Base-by-base conservation (phyloP, 2,797 vertebrate species). In the Propithecus deckenii region DNA sequence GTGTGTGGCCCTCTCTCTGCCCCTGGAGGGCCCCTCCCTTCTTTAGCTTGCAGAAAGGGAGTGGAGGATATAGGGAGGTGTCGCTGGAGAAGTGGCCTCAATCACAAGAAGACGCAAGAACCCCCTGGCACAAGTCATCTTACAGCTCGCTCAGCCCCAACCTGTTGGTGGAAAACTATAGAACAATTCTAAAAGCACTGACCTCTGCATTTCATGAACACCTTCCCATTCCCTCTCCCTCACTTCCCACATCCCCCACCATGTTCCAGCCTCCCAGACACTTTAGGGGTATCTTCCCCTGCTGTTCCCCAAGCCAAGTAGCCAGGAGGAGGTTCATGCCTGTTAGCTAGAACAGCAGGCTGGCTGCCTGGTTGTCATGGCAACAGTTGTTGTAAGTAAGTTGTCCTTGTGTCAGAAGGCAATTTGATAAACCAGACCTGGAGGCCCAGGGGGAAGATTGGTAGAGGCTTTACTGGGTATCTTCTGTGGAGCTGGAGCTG, bases 351-450 rank as follows among this genome's bases (percentile, higher is more conserved):
- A 97, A 96, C 93, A 94, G 93, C 97, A 87, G 96, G 97, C 96
- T 91, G 90, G 69, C 61, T 94, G 97, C 94, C 94, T 74, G 90
- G 98, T 98, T 97, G 97, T 97, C 50, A 43, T 92, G 91, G 94
- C 93, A 98, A 98, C 97, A 71, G 86, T 86, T 96, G 86, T 97
- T 97, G 65, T 92, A 87, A 94, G 89, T 95, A 95, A 97, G 95
- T 86, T 88, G 97, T 94, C 80, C 92, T 96, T 84, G 95, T 92
- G 95, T 83, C 96, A 81, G 95, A 93, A 98, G 69, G 97, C 97
- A 96, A 96, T 98, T 96, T 94, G 97, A 97, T 98, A 96, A 97
- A 95, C 43, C 92, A 86, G 95, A 95, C 78, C 83, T 88, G 52
- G 48, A 84, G 72, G 55, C 59, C n/a, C 79, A 63, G 83, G 32